Percentiles rank a stretch among this genome's conserved stretches.
phyloP scores from a whole-genome alignment of 2,113 vertebrate genomes.

The Channa maculata region DNA sequence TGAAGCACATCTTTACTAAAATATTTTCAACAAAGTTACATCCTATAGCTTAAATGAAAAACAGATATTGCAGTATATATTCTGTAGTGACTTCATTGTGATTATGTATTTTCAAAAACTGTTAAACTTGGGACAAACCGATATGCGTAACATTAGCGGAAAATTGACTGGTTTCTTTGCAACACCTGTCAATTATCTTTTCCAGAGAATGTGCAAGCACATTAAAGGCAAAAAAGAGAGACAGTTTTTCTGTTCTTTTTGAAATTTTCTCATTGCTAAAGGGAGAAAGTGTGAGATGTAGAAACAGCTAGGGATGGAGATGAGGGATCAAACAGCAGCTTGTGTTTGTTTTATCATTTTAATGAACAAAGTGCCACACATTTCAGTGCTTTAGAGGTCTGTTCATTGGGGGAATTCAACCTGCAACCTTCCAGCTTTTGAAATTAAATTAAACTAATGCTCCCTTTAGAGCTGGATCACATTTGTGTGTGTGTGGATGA shows the following conservation, averaged over 20 bases:
- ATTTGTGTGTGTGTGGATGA: background rate
- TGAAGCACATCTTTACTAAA: no score
- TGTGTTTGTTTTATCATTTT: constrained; percentile 58
- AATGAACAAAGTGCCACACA: constrained; percentile 57
- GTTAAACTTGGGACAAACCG: no score
- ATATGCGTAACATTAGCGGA: no score
- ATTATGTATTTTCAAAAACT: no score
- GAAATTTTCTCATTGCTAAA: background rate
- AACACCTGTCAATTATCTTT: constrained; percentile 28
- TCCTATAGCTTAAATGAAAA: no score
- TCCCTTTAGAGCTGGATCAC: constrained; percentile 6
- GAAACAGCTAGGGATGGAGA: constrained; percentile 12
- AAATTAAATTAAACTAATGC: constrained; percentile 19
- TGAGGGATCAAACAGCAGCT: constrained; percentile 51
- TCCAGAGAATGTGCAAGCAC: constrained; percentile 15
- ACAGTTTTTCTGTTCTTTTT: background rate
- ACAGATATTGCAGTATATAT: no score
- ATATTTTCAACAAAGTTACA: no score
- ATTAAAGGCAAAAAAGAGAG: background rate
- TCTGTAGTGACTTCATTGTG: no score
- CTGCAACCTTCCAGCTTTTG: constrained; percentile 14
- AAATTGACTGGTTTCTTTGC: background rate
- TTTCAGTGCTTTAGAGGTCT: constrained; percentile 28
- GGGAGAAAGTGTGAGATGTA: constrained; percentile 13
- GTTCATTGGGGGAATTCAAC: constrained; percentile 41